Conservation (phyloP, 1,140 invertebrate genomes). For the Heliconius melpomene region DNA sequence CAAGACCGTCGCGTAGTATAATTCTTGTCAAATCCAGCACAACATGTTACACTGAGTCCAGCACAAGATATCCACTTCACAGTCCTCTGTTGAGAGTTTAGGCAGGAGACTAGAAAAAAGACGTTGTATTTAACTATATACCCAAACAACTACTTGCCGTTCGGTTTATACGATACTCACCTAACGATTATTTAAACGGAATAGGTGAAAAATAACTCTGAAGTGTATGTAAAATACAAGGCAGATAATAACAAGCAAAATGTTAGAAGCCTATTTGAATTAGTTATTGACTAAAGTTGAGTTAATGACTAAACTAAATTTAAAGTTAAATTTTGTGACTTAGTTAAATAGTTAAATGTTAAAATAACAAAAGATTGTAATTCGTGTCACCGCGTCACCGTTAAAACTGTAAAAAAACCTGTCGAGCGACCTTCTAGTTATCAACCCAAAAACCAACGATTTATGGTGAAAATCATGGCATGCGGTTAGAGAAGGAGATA, state of each 20-base stretch:
- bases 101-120: constrained; percentile 60
- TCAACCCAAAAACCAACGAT: constrained; percentile 62
- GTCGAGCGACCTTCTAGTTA: constrained; percentile 66
- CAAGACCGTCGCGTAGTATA: constrained; percentile 48
- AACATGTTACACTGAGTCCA: constrained; percentile 64
- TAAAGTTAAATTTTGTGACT: constrained; percentile 2
- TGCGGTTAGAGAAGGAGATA: constrained; percentile 61
- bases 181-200: constrained; percentile 7
- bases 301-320: neutral
- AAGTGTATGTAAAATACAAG: constrained; percentile 3
- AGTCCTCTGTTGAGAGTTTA: constrained; percentile 38
- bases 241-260: neutral
- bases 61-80: constrained; percentile 52
- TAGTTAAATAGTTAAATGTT: constrained; percentile 21
- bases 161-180: constrained; percentile 16
- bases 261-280: neutral
- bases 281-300: neutral
- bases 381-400: constrained; percentile 58
- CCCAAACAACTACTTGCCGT: neutral
- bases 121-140: constrained; percentile 26
- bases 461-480: constrained; percentile 57
- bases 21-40: constrained; percentile 66
- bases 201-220: neutral
- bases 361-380: constrained; percentile 57
- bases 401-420: constrained; percentile 78